Evolutionary conservation across 23 tunicate genomes (phyloP), one percentile per base, ranked within the genome.

Genomic region (Clavelina lepadiformis): DNA sequence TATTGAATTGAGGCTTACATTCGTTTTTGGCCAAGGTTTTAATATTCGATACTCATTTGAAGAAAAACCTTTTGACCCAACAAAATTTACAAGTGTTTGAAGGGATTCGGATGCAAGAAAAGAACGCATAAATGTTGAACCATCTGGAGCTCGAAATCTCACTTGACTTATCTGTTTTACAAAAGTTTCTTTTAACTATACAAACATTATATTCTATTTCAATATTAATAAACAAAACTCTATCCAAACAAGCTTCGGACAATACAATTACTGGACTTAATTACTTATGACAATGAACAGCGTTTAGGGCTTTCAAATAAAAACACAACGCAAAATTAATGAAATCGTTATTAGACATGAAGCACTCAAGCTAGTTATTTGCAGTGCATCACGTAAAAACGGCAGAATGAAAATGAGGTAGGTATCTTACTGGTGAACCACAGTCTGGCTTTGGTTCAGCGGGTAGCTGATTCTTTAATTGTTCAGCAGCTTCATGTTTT

Each of bases 141-240:
- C 84, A 45, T 71, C 63, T n/a, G 98, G 98, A 37, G 85, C 81
- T 0, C 98, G 98, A 55, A 91, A 91, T 18, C 98, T 50, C 1
- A 91, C 77, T 35, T 66, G 59, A 30, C 85, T 73, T 1, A 69
- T 37, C 93, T 82, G 19, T 6, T n/a, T 28, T 7, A 51, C 3
- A n/a, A n/a, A n/a, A n/a, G n/a, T n/a, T n/a, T n/a, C n/a, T n/a
- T n/a, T n/a, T n/a, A n/a, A n/a, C n/a, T n/a, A n/a, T n/a, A n/a
- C n/a, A n/a, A n/a, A n/a, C n/a, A n/a, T n/a, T n/a, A n/a, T n/a
- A n/a, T n/a, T n/a, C n/a, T n/a, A n/a, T n/a, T n/a, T n/a, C n/a
- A n/a, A n/a, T n/a, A n/a, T n/a, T n/a, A n/a, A n/a, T n/a, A n/a
- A n/a, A n/a, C n/a, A n/a, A n/a, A n/a, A n/a, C n/a, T n/a, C n/a